Evolutionary conservation across 2,113 vertebrate genomes (phyloP).

Genomic region (Python bivittatus): DNA sequence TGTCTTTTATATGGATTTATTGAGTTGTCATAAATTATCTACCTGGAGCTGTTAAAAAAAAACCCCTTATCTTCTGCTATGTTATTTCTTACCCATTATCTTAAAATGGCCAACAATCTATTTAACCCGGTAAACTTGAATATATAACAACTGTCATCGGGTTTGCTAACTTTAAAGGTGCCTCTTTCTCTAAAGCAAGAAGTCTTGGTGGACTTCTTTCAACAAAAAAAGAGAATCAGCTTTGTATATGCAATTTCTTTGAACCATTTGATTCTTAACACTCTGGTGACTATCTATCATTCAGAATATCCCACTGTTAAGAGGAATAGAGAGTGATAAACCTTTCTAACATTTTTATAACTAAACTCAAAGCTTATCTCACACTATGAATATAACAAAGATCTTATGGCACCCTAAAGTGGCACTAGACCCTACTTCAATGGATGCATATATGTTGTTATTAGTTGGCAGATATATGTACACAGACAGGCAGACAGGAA

Average conservation of each 20-base stretch:
- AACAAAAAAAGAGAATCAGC: no score
- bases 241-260: no score
- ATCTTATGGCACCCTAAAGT: neutral
- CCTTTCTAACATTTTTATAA: neutral
- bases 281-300: neutral
- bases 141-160: neutral
- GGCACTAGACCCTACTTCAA: neutral
- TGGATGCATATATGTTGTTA: neutral
- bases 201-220: no score
- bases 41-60: neutral
- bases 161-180: no score
- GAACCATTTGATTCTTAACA: neutral
- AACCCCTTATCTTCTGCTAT: neutral
- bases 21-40: neutral
- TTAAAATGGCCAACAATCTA: neutral
- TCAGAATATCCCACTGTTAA: neutral
- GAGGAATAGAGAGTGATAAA: neutral
- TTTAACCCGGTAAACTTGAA: neutral
- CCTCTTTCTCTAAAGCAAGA: no score
- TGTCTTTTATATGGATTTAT: neutral
- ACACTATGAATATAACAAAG: neutral
- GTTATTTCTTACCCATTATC: neutral
- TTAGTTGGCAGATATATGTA: neutral
- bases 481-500: neutral
- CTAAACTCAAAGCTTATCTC: neutral